Percentiles rank a stretch among this genome's conserved stretches.
Conservation (phyloP, 2,888 invertebrate genomes). For the Tortricodes alternella region DNA sequence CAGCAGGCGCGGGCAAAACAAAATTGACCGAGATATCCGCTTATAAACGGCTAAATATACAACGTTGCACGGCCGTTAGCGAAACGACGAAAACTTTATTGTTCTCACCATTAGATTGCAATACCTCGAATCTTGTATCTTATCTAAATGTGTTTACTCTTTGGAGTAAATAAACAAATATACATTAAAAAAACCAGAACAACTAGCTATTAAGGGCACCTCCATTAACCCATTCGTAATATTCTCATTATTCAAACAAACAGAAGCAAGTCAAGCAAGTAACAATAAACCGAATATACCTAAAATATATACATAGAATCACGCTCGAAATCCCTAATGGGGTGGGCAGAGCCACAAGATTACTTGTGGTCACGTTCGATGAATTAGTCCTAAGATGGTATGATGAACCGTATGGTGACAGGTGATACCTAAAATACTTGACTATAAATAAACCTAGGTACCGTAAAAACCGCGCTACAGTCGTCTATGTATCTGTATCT, state of each 20-base stretch:
- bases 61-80: conserved; percentile 23
- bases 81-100: conserved; percentile 35
- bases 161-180: not conserved
- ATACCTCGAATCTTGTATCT: not conserved
- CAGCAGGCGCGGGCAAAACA: conserved; percentile 47
- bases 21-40: conserved; percentile 41
- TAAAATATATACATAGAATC: too few species aligned
- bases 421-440: too few species aligned
- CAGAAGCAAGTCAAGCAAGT: not conserved
- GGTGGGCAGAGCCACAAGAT: too few species aligned
- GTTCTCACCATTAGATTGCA: conserved; percentile 10
- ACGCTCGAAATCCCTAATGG: too few species aligned
- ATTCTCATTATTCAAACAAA: not conserved
- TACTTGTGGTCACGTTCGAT: too few species aligned
- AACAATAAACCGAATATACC: too few species aligned
- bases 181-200: not conserved
- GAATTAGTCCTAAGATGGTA: too few species aligned
- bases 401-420: too few species aligned
- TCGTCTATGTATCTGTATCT: too few species aligned
- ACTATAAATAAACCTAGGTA: too few species aligned
- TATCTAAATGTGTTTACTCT: not conserved
- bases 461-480: too few species aligned
- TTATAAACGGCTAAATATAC: conserved; percentile 42
- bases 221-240: conserved; percentile 2
- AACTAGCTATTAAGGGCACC: conserved; percentile 13